Conservation (phyloP, 1,140 invertebrate genomes). For the Orchesella cincta region DNA sequence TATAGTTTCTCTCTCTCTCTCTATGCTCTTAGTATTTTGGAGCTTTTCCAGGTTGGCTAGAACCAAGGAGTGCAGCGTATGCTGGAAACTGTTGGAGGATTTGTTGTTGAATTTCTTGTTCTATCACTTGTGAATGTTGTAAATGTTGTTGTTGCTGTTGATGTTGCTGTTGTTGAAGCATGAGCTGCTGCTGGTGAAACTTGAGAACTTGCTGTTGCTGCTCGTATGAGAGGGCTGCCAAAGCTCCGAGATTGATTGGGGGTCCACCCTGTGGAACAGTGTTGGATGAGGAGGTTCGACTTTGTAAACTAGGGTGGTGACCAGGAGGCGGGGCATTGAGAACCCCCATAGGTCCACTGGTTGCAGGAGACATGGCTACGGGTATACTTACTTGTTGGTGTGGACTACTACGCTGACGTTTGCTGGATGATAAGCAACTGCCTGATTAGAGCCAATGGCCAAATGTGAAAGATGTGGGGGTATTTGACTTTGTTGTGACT, state of each 20-base stretch:
- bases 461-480: constrained; percentile 22
- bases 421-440: constrained; percentile 9
- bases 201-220: constrained; percentile 42
- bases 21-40: not conserved
- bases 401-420: constrained; percentile 7
- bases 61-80: not conserved
- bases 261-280: constrained; percentile 2
- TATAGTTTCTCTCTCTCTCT: too few species aligned
- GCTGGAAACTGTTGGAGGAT: constrained; percentile 14
- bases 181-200: constrained; percentile 34
- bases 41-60: not conserved
- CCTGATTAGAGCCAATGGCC: constrained; percentile 22
- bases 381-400: constrained; percentile 19
- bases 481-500: constrained; percentile 8
- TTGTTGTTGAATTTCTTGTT: constrained; percentile 17
- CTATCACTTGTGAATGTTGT: constrained; percentile 1
- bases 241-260: constrained; percentile 29
- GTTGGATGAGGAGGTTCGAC: not conserved
- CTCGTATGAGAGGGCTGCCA: constrained; percentile 30
- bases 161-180: constrained; percentile 18
- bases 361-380: not conserved
- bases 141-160: constrained; percentile 35
- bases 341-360: constrained; percentile 3
- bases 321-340: not conserved
- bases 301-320: not conserved